Conservation (phyloP, 2,113 vertebrate genomes). For the Channa maculata region DNA sequence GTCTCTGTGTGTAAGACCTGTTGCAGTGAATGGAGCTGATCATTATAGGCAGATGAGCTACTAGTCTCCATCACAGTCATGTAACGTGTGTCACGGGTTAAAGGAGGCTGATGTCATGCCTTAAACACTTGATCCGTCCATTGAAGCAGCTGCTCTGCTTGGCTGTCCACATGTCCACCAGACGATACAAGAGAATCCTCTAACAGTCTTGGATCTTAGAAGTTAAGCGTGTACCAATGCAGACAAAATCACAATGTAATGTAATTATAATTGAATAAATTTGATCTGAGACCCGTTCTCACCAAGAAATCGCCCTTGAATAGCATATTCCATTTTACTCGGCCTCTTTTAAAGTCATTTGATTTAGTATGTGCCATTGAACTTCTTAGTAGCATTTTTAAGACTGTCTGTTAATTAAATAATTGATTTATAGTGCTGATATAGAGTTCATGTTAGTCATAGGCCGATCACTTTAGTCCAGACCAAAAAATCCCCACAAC, state of each 20-base stretch:
- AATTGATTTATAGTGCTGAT: too few relatives aligned
- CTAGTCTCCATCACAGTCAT: constrained; percentile 24
- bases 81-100: constrained; percentile 23
- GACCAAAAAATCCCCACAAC: background rate
- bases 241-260: constrained; percentile 16
- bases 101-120: constrained; percentile 59
- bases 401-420: too few relatives aligned
- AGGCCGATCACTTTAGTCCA: background rate
- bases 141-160: constrained; percentile 49
- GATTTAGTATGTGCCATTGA: too few relatives aligned
- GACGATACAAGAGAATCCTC: constrained; percentile 46
- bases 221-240: constrained; percentile 16
- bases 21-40: constrained; percentile 60
- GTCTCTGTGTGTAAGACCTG: constrained; percentile 56
- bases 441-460: too few relatives aligned
- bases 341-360: background rate
- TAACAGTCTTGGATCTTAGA: constrained; percentile 13
- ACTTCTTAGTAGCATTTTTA: too few relatives aligned
- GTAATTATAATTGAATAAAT: background rate
- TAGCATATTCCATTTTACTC: background rate
- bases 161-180: constrained; percentile 27
- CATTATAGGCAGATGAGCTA: constrained; percentile 55
- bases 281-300: background rate
- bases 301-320: background rate
- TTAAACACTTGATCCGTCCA: constrained; percentile 44